Percentiles rank a stretch among this genome's conserved stretches.
phyloP scores from a whole-genome alignment of 2,888 invertebrate genomes.

The Mythimna lalbum region DNA sequence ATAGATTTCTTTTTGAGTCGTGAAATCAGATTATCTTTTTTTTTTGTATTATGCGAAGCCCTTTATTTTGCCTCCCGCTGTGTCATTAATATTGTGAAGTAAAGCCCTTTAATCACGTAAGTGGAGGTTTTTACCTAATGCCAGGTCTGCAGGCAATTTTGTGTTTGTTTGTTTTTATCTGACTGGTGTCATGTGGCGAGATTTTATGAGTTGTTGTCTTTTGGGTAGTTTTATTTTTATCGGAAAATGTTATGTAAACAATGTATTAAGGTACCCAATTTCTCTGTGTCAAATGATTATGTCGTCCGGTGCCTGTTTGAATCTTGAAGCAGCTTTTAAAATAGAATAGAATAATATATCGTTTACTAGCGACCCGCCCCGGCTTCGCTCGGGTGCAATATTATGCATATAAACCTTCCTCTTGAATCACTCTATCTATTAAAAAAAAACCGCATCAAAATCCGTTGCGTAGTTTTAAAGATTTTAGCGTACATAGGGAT shows the following conservation, averaged over 20 bases:
- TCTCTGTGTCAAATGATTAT: too few species aligned
- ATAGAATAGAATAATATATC: too few species aligned
- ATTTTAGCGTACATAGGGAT: too few species aligned
- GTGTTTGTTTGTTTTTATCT: conserved; percentile 20
- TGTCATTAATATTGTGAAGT: conserved; percentile 48
- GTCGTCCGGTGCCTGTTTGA: too few species aligned
- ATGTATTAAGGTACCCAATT: too few species aligned
- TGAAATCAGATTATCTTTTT: conserved; percentile 47
- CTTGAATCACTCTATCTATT: too few species aligned
- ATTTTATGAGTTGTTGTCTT: neutral
- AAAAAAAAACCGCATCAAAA: too few species aligned
- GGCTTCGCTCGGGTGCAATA: too few species aligned
- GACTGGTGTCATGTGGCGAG: neutral
- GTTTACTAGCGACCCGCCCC: too few species aligned
- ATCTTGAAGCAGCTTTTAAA: neutral
- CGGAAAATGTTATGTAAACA: too few species aligned
- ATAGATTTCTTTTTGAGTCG: conserved; percentile 30
- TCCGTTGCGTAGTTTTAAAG: too few species aligned
- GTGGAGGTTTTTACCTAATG: conserved; percentile 59
- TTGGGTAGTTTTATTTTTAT: neutral
- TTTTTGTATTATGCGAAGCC: conserved; percentile 30
- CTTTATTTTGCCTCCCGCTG: conserved; percentile 33
- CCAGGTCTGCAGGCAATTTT: conserved; percentile 24
- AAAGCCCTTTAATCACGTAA: conserved; percentile 71
- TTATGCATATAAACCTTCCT: too few species aligned